Percentiles rank a stretch among this genome's conserved stretches.
These are phyloP conservation scores for Trichopria drosophilae DNA, from an alignment of 2,888 invertebrate species.

Conservation along the genomic window DNA sequence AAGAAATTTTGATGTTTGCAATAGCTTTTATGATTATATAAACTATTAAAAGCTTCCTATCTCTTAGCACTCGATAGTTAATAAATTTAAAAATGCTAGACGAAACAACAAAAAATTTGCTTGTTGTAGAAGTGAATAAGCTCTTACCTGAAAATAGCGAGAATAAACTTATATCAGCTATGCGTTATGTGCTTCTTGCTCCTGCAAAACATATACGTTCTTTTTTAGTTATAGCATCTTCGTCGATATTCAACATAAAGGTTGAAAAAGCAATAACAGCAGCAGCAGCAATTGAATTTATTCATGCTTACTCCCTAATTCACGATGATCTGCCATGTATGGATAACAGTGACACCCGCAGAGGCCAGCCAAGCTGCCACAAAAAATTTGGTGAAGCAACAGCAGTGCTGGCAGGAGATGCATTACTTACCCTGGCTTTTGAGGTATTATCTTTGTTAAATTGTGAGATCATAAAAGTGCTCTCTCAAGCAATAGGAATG, in stretches of 20 bases:
- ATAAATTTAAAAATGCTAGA: constrained; percentile 24
- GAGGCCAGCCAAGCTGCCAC: constrained; percentile 28
- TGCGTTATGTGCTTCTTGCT: constrained; percentile 23
- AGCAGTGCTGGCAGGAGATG: constrained; percentile 29
- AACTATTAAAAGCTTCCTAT: constrained; percentile 20
- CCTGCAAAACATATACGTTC: constrained; percentile 22
- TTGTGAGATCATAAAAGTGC: constrained; percentile 23
- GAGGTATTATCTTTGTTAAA: constrained; percentile 26
- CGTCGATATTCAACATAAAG: constrained; percentile 17
- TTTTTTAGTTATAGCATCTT: constrained; percentile 22
- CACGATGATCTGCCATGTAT: constrained; percentile 31
- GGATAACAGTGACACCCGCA: constrained; percentile 26
- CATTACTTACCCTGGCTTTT: constrained; percentile 26
- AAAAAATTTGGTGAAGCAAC: constrained; percentile 27
- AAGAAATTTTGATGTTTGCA: constrained; percentile 26
- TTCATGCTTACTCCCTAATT: constrained; percentile 28
- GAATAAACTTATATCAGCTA: constrained; percentile 23
- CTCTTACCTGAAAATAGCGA: constrained; percentile 22
- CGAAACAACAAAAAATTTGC: constrained; percentile 23
- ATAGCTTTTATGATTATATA: constrained; percentile 23
- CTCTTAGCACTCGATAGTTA: constrained; percentile 17
- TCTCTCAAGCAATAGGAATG: constrained; percentile 17
- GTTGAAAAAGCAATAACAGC: constrained; percentile 20
- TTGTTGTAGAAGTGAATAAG: constrained; percentile 21
- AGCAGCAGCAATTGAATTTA: constrained; percentile 23